phyloP scores from a whole-genome alignment of 2,797 vertebrate species.

The Sparus aurata region DNA sequence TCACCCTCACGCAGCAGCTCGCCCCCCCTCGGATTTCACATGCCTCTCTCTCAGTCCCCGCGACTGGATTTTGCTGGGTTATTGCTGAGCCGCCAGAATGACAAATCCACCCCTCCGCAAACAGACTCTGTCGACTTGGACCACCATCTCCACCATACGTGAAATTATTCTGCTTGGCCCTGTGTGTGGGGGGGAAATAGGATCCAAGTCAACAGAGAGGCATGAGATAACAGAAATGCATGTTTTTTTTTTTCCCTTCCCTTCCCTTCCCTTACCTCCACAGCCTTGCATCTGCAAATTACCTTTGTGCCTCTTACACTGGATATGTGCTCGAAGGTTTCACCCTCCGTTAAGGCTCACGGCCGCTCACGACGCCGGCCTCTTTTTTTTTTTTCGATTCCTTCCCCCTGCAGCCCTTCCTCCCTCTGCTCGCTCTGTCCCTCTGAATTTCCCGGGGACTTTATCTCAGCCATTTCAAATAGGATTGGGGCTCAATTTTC shows the following conservation, averaged over 20 bases:
- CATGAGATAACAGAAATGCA: slow-evolving; percentile 54
- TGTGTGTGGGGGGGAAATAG: slow-evolving; percentile 42
- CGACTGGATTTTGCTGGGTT: slow-evolving; percentile 55
- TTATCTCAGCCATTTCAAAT: slow-evolving; percentile 77
- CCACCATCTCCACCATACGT: slow-evolving; percentile 55
- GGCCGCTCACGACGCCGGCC: slow-evolving; percentile 16
- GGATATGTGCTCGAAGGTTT: slow-evolving; percentile 41
- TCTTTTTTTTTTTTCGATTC: slow-evolving; percentile 10
- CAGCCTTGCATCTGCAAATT: slow-evolving; percentile 54
- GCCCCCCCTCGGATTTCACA: slow-evolving; percentile 18
- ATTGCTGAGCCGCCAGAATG: slow-evolving; percentile 62
- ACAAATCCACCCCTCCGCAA: slow-evolving; percentile 64
- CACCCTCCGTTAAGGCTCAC: slow-evolving; percentile 22
- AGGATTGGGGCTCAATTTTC: slow-evolving; percentile 77
- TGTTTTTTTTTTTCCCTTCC: slow-evolving; percentile 4
- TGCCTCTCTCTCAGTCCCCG: slow-evolving; percentile 37
- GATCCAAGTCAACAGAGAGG: slow-evolving; percentile 61
- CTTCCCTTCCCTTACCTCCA: not conserved
- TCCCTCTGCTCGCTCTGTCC: slow-evolving; percentile 52
- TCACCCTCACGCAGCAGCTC: slow-evolving; percentile 18
- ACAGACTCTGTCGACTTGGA: slow-evolving; percentile 52
- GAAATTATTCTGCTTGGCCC: slow-evolving; percentile 61
- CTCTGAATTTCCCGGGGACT: slow-evolving; percentile 67
- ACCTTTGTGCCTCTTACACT: slow-evolving; percentile 58
- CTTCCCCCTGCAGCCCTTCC: slow-evolving; percentile 23